A percentile compares a stretch with the other conserved stretches of the same genome.
Conservation (phyloP, 2,113 vertebrate species). For the Glaucidium brasilianum region DNA sequence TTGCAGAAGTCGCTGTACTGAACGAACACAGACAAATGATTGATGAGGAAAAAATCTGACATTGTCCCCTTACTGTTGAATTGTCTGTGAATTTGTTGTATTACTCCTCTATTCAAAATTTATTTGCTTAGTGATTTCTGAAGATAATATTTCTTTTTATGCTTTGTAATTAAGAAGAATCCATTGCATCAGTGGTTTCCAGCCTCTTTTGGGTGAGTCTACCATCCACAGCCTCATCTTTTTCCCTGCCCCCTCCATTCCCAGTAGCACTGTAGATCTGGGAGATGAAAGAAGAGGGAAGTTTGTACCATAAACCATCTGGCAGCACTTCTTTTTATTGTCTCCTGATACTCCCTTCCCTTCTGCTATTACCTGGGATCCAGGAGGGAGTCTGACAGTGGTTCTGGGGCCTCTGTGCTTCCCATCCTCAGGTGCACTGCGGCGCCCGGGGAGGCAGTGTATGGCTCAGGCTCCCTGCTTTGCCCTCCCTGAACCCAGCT, state of each 20-base stretch:
- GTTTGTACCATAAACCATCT: not conserved
- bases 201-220: not conserved
- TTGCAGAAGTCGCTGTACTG: not conserved
- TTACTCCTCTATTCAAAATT: not conserved
- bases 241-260: not conserved
- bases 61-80: not conserved
- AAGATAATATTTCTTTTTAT: not conserved
- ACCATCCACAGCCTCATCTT: not conserved
- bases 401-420: not conserved
- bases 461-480: not conserved
- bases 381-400: not conserved
- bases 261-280: not conserved
- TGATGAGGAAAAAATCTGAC: not conserved
- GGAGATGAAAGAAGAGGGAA: not conserved
- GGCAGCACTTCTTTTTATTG: not conserved
- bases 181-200: not conserved
- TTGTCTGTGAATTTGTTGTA: not conserved
- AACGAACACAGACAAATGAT: not conserved
- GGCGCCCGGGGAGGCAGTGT: accelerated
- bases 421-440: not conserved
- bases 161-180: not conserved
- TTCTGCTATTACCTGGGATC: not conserved
- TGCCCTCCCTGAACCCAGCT: accelerated
- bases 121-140: not conserved
- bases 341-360: not conserved